Evolutionary conservation across 2,797 vertebrate species (phyloP).

Genomic region (Hypotaenidia philippensis): DNA sequence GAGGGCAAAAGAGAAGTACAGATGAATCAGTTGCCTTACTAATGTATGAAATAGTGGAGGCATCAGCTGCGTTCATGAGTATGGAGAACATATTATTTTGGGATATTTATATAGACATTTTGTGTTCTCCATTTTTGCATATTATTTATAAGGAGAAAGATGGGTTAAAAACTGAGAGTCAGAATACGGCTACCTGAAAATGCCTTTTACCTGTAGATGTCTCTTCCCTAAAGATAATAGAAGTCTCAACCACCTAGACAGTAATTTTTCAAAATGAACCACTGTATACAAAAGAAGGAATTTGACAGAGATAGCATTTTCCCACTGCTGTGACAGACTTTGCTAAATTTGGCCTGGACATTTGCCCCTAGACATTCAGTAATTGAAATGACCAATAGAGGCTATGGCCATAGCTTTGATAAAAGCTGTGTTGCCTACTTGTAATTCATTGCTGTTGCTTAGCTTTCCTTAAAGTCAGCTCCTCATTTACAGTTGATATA

Average conservation of each 20-base stretch:
- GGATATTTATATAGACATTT: neutral
- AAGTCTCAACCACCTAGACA: neutral
- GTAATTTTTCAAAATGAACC: conserved; percentile 9
- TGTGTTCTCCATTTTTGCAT: neutral
- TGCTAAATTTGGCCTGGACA: conserved; percentile 33
- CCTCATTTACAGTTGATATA: conserved; percentile 43
- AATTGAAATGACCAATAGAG: conserved; percentile 49
- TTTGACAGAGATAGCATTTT: conserved; percentile 44
- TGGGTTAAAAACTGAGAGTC: neutral
- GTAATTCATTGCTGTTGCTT: conserved; percentile 43
- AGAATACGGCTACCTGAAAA: neutral
- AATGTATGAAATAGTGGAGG: neutral
- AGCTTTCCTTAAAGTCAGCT: conserved; percentile 45
- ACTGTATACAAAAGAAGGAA: neutral
- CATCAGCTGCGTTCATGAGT: neutral
- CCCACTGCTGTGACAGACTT: conserved; percentile 3
- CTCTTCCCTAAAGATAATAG: neutral
- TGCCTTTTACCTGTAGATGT: neutral
- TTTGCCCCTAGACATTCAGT: conserved; percentile 16
- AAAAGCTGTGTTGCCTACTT: conserved; percentile 21
- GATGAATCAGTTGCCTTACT: conserved; percentile 32
- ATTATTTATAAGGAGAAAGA: neutral
- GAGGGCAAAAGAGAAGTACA: conserved; percentile 43
- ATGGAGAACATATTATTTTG: neutral
- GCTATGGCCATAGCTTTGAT: neutral